Evolutionary conservation across 1,140 invertebrate genomes (phyloP).

Genomic region (Macrobrachium rosenbergii): DNA sequence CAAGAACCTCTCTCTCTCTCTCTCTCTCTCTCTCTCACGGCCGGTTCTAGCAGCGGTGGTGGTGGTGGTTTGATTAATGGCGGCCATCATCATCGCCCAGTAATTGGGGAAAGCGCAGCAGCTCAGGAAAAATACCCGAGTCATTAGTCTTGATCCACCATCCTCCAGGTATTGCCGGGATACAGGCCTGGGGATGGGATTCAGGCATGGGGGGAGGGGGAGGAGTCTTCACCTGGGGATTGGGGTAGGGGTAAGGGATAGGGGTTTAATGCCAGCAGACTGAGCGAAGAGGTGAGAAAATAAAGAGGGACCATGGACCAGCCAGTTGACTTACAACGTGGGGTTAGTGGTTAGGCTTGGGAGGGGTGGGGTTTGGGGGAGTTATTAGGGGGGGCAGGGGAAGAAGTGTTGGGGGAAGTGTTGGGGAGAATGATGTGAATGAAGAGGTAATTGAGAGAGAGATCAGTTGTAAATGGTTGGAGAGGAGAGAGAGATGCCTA

Average conservation of each 20-base stretch:
- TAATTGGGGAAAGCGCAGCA: constrained; percentile 42
- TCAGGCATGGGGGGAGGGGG: background rate
- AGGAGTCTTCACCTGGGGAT: background rate
- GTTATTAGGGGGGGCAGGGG: background rate
- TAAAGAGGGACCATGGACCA: background rate
- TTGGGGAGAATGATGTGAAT: too few species aligned
- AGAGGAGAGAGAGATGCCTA: background rate
- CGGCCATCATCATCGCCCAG: background rate
- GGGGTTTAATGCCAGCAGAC: background rate
- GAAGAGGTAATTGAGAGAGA: too few species aligned
- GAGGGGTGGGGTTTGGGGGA: too few species aligned
- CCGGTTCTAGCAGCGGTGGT: background rate
- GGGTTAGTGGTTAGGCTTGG: too few species aligned
- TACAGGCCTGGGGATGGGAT: background rate
- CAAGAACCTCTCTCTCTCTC: too few species aligned
- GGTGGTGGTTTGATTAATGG: constrained; percentile 15
- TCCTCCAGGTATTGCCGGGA: background rate
- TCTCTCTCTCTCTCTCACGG: background rate
- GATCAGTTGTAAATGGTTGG: background rate
- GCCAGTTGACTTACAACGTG: too few species aligned
- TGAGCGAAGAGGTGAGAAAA: background rate
- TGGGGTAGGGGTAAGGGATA: too few species aligned
- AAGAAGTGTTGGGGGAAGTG: background rate
- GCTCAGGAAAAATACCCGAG: constrained; percentile 7
- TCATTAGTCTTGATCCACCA: constrained; percentile 37